Conservation (phyloP, 2,113 vertebrate genomes). For the Leucoraja erinaceus region DNA sequence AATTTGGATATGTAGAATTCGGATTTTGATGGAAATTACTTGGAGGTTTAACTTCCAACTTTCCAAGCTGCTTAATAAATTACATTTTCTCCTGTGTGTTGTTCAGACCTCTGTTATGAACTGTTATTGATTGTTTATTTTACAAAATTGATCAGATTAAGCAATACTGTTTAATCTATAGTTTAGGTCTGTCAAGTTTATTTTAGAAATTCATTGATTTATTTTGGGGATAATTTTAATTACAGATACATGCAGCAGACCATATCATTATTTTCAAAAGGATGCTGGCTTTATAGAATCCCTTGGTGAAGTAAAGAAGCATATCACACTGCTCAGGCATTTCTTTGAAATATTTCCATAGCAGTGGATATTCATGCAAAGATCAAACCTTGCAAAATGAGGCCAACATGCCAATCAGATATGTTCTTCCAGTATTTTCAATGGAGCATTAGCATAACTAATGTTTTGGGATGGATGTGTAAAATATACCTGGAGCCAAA, state of each 20-base stretch:
- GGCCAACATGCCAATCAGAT: background rate
- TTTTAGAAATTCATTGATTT: background rate
- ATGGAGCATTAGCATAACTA: background rate
- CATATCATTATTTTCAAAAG: background rate
- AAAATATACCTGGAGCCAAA: background rate
- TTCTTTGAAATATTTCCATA: conserved; percentile 12
- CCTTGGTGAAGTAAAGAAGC: background rate
- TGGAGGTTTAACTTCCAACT: background rate
- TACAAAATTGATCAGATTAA: background rate
- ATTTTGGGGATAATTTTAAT: background rate
- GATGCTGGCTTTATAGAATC: background rate
- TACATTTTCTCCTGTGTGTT: background rate
- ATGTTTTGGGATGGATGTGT: background rate
- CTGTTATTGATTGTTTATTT: background rate
- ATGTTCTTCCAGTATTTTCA: background rate
- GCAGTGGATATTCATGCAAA: background rate
- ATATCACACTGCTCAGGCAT: background rate
- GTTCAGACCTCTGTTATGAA: background rate
- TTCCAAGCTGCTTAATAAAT: background rate
- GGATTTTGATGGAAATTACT: background rate
- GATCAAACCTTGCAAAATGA: conserved; percentile 1
- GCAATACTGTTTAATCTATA: background rate
- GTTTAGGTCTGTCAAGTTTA: background rate
- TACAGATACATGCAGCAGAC: background rate
- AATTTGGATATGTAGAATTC: conserved; percentile 12